phyloP scores from a whole-genome alignment of 2,113 vertebrate genomes.

The Dipodomys ordii region DNA sequence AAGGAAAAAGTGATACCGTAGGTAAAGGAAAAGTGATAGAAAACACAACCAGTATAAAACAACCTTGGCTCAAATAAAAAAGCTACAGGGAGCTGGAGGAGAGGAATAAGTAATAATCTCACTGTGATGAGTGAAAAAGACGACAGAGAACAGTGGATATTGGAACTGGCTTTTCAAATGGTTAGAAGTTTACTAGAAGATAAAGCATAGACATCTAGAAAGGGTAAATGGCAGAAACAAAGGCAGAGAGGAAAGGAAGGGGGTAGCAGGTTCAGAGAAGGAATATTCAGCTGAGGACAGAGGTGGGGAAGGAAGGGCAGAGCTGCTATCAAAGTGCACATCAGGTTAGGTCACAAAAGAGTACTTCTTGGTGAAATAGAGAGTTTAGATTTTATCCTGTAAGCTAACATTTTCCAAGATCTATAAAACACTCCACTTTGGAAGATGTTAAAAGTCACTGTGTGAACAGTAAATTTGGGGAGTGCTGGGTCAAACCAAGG shows the following conservation, averaged over 20 bases:
- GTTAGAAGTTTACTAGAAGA: not conserved
- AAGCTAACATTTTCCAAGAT: not conserved
- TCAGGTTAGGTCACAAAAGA: not conserved
- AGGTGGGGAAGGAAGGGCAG: not conserved
- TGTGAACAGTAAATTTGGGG: not conserved
- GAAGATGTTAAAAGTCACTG: not conserved
- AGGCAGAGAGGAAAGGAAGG: not conserved
- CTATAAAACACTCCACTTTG: not conserved
- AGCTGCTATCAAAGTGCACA: not conserved
- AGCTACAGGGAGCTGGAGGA: not conserved
- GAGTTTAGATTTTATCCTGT: not conserved
- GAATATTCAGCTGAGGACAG: not conserved
- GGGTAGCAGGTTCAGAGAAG: not conserved
- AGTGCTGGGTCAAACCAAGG: not conserved
- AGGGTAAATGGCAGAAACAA: not conserved
- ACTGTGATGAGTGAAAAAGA: not conserved
- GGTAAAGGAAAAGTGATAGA: not conserved
- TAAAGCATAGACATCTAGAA: not conserved
- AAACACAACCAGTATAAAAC: not conserved
- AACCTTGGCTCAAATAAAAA: not conserved
- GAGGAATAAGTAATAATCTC: not conserved
- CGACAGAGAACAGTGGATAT: rapidly evolving
- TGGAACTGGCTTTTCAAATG: not conserved
- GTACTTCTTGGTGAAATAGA: not conserved
- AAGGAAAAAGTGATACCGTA: not conserved